A percentile compares a stretch with the other conserved stretches of the same genome.
phyloP scores from a whole-genome alignment of 1,140 invertebrate genomes.

The Drosophila malerkotliana region DNA sequence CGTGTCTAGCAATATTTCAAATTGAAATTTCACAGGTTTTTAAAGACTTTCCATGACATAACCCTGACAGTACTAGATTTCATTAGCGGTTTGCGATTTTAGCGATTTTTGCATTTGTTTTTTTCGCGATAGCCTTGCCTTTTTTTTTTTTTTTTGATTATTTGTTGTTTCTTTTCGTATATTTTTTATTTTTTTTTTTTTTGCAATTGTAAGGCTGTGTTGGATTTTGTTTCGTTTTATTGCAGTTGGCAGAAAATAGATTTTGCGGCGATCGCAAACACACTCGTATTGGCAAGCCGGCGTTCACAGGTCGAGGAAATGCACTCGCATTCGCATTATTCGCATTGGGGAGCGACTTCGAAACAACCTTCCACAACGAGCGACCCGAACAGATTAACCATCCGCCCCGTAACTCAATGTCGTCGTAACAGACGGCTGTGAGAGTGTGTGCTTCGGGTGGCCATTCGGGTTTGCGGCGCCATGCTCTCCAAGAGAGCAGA shows the following conservation, averaged over 20 bases:
- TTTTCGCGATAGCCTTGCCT: slow-evolving; percentile 17
- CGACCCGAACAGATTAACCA: slow-evolving; percentile 15
- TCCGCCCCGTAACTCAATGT: too few relatives aligned
- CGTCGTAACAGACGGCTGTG: too few relatives aligned
- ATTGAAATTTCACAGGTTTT: slow-evolving; percentile 23
- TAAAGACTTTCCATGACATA: slow-evolving; percentile 63
- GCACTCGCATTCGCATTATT: slow-evolving; percentile 49
- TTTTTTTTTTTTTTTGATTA: slow-evolving; percentile 19
- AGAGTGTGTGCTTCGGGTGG: too few relatives aligned
- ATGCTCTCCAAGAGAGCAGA: too few relatives aligned
- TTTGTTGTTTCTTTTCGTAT: not conserved
- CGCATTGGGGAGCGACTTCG: slow-evolving; percentile 4
- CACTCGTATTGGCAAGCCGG: slow-evolving; percentile 25
- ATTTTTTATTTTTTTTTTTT: too few relatives aligned
- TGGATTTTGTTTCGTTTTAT: slow-evolving; percentile 21
- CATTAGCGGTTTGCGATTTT: slow-evolving; percentile 18
- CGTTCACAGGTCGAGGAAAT: slow-evolving; percentile 28
- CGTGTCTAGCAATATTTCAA: slow-evolving; percentile 37
- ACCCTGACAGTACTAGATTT: slow-evolving; percentile 50
- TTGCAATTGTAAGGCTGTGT: not conserved
- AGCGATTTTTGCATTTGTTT: slow-evolving; percentile 4
- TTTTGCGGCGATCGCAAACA: slow-evolving; percentile 13
- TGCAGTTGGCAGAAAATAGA: slow-evolving; percentile 36
- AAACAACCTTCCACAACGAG: slow-evolving; percentile 26
- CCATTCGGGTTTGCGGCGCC: too few relatives aligned